Evolutionary conservation across 2,888 invertebrate species (phyloP).

Genomic region (Apeira syringaria): DNA sequence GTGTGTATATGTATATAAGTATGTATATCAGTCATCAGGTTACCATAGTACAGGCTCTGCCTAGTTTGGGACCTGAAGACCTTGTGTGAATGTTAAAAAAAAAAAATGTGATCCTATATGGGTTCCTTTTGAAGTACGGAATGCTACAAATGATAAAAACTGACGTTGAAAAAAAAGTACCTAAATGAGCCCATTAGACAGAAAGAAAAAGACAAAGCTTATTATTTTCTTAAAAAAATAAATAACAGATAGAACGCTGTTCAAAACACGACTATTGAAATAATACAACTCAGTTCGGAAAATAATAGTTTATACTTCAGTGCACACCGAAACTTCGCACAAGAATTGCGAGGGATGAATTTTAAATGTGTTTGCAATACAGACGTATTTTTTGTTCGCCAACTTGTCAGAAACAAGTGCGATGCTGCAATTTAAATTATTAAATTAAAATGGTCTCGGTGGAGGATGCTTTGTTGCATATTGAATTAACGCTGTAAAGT

Average conservation of each 20-base stretch:
- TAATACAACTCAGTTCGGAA: conserved; percentile 9
- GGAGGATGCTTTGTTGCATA: conserved; percentile 33
- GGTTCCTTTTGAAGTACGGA: no score
- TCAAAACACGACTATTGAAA: background rate
- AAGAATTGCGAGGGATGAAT: conserved; percentile 20
- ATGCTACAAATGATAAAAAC: no score
- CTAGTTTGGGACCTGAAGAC: background rate
- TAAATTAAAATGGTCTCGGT: conserved; percentile 43
- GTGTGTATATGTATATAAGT: no score
- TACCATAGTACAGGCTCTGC: background rate
- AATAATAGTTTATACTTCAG: conserved; percentile 21
- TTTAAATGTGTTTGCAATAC: conserved; percentile 21
- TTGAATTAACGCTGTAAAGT: conserved; percentile 33
- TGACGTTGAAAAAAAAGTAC: no score
- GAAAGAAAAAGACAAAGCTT: no score
- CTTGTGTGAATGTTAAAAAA: background rate
- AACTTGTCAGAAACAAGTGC: conserved; percentile 34
- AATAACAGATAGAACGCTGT: no score
- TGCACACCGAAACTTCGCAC: conserved; percentile 15
- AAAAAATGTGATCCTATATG: no score
- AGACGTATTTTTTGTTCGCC: conserved; percentile 25
- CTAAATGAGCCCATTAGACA: no score
- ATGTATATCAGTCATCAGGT: no score
- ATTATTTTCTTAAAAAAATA: no score
- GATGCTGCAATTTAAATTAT: conserved; percentile 44